Evolutionary conservation across 1,140 invertebrate genomes (phyloP), one percentile per base, ranked within the genome.

Genomic region (Trichonephila clavata): DNA sequence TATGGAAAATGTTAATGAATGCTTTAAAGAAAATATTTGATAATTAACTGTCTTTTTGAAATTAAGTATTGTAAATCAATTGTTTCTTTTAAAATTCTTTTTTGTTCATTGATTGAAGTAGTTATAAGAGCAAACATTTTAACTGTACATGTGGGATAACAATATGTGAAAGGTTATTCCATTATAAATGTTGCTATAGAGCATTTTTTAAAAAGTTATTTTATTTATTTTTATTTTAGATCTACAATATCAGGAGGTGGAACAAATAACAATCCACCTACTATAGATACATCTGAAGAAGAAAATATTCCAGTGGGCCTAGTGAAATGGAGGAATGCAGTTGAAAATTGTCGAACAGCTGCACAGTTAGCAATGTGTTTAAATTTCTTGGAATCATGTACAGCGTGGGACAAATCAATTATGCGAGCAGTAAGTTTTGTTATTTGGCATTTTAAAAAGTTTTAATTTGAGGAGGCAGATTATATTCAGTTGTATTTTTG

Each of bases 341-440:
- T 99, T 0, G 96, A 97, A 1, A 97, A 97, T 50, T 97, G 98
- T 32, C 97, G 97, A 94, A 98, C 98, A 8, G 97, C 98, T 0
- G 97, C 98, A 0, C 94, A 95, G 57, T 96, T 99, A 16, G 98
- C 98, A 7, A 98, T 99, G 97, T 97, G 98, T 94, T 96, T 99
- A 65, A 98, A 98, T 95, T 97, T 98, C 94, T 96, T 99, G 43
- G 98, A 99, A 95, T 97, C 97, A 27, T 98, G 97, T 95, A 98
- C 99, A 95, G 98, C 98, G 43, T 99, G 99, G 99, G 99, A 99
- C 96, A 99, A 99, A 96, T 99, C 98, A 96, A 99, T 99, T 95
- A 99, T 99, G 99, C 99, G 99, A 97, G 98, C 98, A 96, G 98
- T 99, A 97, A 97, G 98, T 96, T n/a, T 39, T 86, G 14, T 88